Percentiles rank a stretch among this genome's conserved stretches.
Evolutionary conservation across 2,797 vertebrate genomes (phyloP).

Genomic region (Sciaenops ocellatus): DNA sequence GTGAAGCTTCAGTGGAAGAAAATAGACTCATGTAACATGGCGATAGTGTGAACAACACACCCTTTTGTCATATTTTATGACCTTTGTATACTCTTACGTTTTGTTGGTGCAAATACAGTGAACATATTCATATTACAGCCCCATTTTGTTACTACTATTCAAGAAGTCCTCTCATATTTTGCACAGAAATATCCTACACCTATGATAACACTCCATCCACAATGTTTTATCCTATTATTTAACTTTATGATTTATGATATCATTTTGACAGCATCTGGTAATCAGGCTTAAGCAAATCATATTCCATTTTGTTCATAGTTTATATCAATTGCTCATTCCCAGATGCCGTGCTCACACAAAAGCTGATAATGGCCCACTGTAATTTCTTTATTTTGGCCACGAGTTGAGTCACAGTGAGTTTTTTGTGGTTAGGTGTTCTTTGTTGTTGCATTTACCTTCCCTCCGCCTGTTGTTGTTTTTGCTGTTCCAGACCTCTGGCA

Average conservation of each 20-base stretch:
- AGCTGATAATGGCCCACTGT: slow-evolving; percentile 25
- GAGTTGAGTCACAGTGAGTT: slow-evolving; percentile 17
- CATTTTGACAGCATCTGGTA: background rate
- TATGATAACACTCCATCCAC: background rate
- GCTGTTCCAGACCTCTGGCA: slow-evolving; percentile 54
- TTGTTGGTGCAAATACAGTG: background rate
- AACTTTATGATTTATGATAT: background rate
- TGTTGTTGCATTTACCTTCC: slow-evolving; percentile 63
- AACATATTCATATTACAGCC: background rate
- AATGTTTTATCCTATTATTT: background rate
- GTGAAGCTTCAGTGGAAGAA: background rate
- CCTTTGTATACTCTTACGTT: too few species aligned
- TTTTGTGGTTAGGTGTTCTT: slow-evolving; percentile 51
- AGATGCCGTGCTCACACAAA: slow-evolving; percentile 32
- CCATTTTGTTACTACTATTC: background rate
- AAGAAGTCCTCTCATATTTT: background rate
- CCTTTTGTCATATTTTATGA: too few species aligned
- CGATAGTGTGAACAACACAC: too few species aligned
- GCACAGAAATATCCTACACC: too few species aligned
- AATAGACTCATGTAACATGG: too few species aligned
- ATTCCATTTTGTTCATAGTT: slow-evolving; percentile 19
- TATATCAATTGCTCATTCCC: background rate
- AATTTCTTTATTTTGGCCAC: slow-evolving; percentile 48
- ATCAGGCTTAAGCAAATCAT: slow-evolving; percentile 1
- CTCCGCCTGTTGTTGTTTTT: slow-evolving; percentile 54